phyloP scores from a whole-genome alignment of 2,797 vertebrate species.

The Cetoscarus ocellatus region DNA sequence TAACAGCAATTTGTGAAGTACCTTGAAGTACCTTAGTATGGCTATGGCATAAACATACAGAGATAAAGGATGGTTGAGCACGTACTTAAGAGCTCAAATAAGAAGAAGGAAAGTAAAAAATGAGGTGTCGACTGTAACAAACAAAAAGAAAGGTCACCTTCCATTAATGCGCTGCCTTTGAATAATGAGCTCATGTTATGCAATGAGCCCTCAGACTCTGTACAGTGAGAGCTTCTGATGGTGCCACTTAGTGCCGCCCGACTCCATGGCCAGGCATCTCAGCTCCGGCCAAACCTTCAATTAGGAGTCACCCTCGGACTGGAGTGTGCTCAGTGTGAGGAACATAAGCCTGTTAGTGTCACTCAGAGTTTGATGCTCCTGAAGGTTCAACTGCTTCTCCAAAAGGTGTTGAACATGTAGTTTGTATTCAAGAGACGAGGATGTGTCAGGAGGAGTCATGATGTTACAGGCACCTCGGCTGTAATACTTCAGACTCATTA shows the following conservation, averaged over 20 bases:
- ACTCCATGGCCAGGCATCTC: conserved; percentile 57
- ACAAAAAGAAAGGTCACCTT: conserved; percentile 69
- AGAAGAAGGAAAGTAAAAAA: conserved; percentile 42
- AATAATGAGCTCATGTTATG: conserved; percentile 59
- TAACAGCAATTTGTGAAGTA: no score
- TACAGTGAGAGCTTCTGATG: conserved; percentile 30
- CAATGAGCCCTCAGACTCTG: conserved; percentile 47
- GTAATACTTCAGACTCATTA: conserved; percentile 6
- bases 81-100: conserved; percentile 2
- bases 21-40: no score
- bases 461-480: neutral
- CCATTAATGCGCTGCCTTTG: conserved; percentile 43
- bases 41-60: conserved; percentile 26
- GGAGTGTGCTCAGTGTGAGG: conserved; percentile 27
- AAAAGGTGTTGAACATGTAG: conserved; percentile 35
- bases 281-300: conserved; percentile 50
- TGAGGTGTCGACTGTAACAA: conserved; percentile 32
- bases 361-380: conserved; percentile 27
- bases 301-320: conserved; percentile 42
- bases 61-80: neutral
- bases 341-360: conserved; percentile 46
- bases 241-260: conserved; percentile 6
- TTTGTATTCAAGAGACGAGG: conserved; percentile 11
- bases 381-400: conserved; percentile 42
- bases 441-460: conserved; percentile 9